phyloP scores from a whole-genome alignment of 1,140 invertebrate genomes.

The Cotesia glomerata region DNA sequence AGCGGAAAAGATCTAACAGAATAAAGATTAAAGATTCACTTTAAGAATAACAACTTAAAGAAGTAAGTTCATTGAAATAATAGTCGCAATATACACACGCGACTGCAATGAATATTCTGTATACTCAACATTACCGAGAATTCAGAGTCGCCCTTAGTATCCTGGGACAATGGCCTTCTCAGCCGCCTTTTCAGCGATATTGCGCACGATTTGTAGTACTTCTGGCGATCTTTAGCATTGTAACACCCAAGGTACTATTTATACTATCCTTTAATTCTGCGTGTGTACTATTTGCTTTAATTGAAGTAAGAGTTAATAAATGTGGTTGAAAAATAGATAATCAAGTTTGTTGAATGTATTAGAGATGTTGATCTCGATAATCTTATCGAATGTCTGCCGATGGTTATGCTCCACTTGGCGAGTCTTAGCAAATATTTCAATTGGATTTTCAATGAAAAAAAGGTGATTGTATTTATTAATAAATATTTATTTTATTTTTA shows the following conservation, averaged over 20 bases:
- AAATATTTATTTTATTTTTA: background rate
- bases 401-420: slow-evolving; percentile 10
- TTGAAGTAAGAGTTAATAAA: background rate
- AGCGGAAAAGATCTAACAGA: too few relatives aligned
- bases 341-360: slow-evolving; percentile 16
- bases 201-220: background rate
- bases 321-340: background rate
- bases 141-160: background rate
- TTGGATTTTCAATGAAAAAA: background rate
- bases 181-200: background rate
- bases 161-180: slow-evolving; percentile 22
- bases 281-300: background rate
- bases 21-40: too few relatives aligned
- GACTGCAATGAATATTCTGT: slow-evolving; percentile 1
- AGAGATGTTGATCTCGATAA: background rate
- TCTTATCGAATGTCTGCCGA: slow-evolving; percentile 22
- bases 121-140: background rate
- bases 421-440: slow-evolving; percentile 12
- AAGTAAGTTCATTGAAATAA: too few relatives aligned
- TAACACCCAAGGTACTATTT: slow-evolving; percentile 13
- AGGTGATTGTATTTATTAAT: slow-evolving; percentile 11
- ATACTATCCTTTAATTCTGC: background rate
- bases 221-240: background rate
- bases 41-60: too few relatives aligned
- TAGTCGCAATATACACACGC: background rate